Evolutionary conservation across 2,113 vertebrate genomes (phyloP).

Genomic region (Ondatra zibethicus): DNA sequence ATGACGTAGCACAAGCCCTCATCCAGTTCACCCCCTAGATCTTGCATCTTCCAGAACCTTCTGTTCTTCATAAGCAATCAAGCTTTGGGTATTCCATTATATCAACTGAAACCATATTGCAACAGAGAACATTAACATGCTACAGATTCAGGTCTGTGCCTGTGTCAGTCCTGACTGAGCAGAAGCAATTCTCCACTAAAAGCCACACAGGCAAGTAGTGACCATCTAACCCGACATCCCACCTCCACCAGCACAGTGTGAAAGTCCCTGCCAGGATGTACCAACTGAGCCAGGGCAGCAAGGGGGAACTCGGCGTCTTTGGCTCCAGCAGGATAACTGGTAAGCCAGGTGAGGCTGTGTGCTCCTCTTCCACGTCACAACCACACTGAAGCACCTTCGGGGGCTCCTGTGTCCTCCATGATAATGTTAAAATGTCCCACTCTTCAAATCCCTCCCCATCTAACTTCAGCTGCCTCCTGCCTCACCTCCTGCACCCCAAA

Average conservation of each 20-base stretch:
- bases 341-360: not conserved
- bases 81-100: not conserved
- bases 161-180: not conserved
- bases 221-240: not conserved
- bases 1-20: not conserved
- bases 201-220: not conserved
- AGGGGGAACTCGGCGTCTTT: not conserved
- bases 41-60: not conserved
- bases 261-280: not conserved
- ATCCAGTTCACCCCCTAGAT: not conserved
- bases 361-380: no score
- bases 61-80: not conserved
- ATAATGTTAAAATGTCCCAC: not conserved
- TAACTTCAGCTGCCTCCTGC: not conserved
- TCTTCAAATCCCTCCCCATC: not conserved
- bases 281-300: not conserved
- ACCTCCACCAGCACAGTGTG: not conserved
- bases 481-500: not conserved
- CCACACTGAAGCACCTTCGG: not conserved
- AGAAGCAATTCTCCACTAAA: not conserved
- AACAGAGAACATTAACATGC: rapidly evolving
- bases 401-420: not conserved
- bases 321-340: not conserved
- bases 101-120: not conserved
- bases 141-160: not conserved